phyloP scores from a whole-genome alignment of 23 tunicate species.

The Styela clava region DNA sequence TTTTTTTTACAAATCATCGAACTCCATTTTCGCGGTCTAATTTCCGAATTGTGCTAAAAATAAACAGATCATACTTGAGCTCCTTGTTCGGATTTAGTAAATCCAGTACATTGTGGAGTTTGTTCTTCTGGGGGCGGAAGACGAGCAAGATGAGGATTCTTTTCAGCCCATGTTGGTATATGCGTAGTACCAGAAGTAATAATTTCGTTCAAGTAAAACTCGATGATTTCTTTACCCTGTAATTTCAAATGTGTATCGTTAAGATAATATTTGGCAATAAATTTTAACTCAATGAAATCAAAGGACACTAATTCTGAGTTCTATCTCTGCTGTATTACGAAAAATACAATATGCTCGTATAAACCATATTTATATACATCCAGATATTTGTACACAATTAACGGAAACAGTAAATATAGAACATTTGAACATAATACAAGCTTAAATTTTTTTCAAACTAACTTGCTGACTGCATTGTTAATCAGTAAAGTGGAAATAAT shows the following conservation, averaged over 20 bases:
- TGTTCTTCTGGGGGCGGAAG: not conserved
- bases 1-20: no score
- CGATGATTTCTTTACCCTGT: constrained; percentile 96
- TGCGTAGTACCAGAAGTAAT: constrained; percentile 48
- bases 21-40: no score
- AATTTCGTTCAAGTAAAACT: constrained; percentile 70
- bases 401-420: no score
- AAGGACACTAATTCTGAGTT: not conserved
- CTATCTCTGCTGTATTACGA: not conserved
- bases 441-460: no score
- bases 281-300: not conserved
- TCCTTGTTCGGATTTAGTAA: constrained; percentile 12
- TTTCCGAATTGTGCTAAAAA: no score
- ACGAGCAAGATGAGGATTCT: constrained; percentile 42
- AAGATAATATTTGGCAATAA: not conserved
- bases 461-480: no score
- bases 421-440: no score
- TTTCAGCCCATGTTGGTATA: constrained; percentile 90
- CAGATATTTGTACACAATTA: no score
- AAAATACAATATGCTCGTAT: not conserved
- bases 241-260: not conserved
- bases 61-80: no score
- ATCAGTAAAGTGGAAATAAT: no score
- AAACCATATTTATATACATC: no score
- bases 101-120: constrained; percentile 20